Percentiles rank a stretch among this genome's conserved stretches.
Evolutionary conservation across 2,113 vertebrate species (phyloP).

Genomic region (Heptranchias perlo): DNA sequence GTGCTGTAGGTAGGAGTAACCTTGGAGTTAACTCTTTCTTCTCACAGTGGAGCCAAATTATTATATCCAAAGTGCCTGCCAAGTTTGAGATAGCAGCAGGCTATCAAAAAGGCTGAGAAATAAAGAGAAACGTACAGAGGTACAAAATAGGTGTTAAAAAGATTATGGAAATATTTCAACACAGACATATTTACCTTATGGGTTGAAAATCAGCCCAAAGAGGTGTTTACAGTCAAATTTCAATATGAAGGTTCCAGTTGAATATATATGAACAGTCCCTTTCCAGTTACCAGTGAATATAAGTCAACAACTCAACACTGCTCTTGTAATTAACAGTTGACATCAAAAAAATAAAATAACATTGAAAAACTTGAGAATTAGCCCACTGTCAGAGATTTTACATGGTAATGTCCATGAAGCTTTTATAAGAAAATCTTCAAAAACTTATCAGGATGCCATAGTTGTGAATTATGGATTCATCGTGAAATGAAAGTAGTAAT

Average conservation of each 20-base stretch:
- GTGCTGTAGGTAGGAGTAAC: neutral
- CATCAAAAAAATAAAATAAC: neutral
- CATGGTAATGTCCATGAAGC: neutral
- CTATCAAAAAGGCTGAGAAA: neutral
- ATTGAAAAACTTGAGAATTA: neutral
- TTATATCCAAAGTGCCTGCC: neutral
- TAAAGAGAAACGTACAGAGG: neutral
- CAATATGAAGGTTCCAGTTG: neutral
- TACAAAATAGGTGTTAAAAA: neutral
- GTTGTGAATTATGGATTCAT: neutral
- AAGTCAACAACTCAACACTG: neutral
- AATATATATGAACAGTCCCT: neutral
- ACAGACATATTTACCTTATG: neutral
- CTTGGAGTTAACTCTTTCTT: neutral
- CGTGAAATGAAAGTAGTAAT: neutral
- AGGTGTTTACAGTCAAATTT: neutral
- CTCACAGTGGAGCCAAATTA: neutral
- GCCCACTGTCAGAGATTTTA: neutral
- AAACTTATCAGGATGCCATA: neutral
- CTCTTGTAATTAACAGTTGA: neutral
- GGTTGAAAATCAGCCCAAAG: neutral
- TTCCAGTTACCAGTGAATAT: neutral
- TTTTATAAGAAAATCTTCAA: neutral
- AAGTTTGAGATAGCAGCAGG: neutral
- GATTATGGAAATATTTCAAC: neutral